Conservation (phyloP, 1,140 invertebrate species). For the Penaeus vannamei region DNA sequence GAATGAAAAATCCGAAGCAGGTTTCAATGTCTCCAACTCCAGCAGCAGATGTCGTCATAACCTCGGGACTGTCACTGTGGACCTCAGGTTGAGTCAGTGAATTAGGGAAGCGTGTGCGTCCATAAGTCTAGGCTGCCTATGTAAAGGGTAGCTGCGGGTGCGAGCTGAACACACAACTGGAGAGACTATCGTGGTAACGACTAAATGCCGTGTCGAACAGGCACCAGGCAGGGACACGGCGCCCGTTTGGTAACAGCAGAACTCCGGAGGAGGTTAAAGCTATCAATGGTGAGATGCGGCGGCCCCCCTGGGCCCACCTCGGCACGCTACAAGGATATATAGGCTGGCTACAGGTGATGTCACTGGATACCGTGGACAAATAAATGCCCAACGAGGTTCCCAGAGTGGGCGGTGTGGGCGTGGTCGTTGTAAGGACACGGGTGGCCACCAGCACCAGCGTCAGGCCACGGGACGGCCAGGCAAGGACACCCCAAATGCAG, state of each 20-base stretch:
- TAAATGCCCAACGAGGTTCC: slow-evolving; percentile 30
- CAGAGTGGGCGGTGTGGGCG: slow-evolving; percentile 49
- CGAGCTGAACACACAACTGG: slow-evolving; percentile 58
- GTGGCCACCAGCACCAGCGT: slow-evolving; percentile 41
- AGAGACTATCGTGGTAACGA: slow-evolving; percentile 60
- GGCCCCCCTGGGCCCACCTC: slow-evolving; percentile 44
- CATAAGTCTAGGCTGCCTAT: slow-evolving; percentile 59
- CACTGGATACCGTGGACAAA: slow-evolving; percentile 48
- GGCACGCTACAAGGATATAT: slow-evolving; percentile 39
- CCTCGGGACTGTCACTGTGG: slow-evolving; percentile 51
- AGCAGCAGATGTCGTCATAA: slow-evolving; percentile 37
- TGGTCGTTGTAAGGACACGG: slow-evolving; percentile 52
- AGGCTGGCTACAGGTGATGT: slow-evolving; percentile 41
- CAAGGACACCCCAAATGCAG: slow-evolving; percentile 45
- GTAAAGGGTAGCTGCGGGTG: slow-evolving; percentile 59
- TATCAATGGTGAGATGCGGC: slow-evolving; percentile 54
- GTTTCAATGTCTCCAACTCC: slow-evolving; percentile 63
- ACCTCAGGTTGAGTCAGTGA: slow-evolving; percentile 51
- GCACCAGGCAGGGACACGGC: slow-evolving; percentile 3
- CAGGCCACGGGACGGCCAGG: slow-evolving; percentile 45
- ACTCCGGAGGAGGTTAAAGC: slow-evolving; percentile 58
- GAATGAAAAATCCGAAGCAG: slow-evolving; percentile 66
- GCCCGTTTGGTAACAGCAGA: slow-evolving; percentile 58
- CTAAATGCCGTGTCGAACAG: slow-evolving; percentile 41
- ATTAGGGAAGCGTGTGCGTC: slow-evolving; percentile 64